These are phyloP conservation scores for Thomomys bottae DNA, from an alignment of 2,113 vertebrate genomes.

Conservation along the genomic window DNA sequence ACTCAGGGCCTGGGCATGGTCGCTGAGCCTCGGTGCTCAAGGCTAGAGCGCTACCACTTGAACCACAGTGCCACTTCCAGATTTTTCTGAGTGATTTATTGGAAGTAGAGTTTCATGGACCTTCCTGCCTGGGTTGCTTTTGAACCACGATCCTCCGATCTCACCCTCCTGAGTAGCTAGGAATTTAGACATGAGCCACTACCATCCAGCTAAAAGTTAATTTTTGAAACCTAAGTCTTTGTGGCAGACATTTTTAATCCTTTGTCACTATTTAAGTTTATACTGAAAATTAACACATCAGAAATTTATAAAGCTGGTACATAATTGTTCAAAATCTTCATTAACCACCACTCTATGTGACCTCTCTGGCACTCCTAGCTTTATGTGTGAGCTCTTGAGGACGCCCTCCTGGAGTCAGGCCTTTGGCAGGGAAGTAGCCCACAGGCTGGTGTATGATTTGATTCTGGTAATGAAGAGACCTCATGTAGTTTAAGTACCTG, in stretches of 20 bases:
- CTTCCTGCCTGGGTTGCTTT: too few relatives aligned
- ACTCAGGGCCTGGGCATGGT: too few relatives aligned
- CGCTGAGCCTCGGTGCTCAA: too few relatives aligned
- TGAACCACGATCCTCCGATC: too few relatives aligned
- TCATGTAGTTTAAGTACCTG: slow-evolving; percentile 18
- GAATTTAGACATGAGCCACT: too few relatives aligned
- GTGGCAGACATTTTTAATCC: background rate
- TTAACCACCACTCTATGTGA: background rate
- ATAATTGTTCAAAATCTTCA: slow-evolving; percentile 1
- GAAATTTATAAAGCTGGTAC: background rate
- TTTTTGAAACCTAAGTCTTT: too few relatives aligned
- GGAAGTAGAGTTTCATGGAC: too few relatives aligned
- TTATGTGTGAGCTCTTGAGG: background rate
- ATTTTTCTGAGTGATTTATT: too few relatives aligned
- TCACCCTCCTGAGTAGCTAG: too few relatives aligned
- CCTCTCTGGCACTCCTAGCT: background rate
- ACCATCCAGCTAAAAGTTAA: too few relatives aligned
- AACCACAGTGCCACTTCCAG: too few relatives aligned
- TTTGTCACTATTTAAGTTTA: slow-evolving; percentile 11
- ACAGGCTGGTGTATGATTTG: background rate
- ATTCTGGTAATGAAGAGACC: slow-evolving; percentile 49
- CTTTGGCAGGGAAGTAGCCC: slow-evolving; percentile 8
- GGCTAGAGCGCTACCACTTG: too few relatives aligned
- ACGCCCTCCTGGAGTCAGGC: background rate
- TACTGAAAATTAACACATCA: background rate